phyloP scores from a whole-genome alignment of 2,113 vertebrate genomes.

The Hystrix brachyura region DNA sequence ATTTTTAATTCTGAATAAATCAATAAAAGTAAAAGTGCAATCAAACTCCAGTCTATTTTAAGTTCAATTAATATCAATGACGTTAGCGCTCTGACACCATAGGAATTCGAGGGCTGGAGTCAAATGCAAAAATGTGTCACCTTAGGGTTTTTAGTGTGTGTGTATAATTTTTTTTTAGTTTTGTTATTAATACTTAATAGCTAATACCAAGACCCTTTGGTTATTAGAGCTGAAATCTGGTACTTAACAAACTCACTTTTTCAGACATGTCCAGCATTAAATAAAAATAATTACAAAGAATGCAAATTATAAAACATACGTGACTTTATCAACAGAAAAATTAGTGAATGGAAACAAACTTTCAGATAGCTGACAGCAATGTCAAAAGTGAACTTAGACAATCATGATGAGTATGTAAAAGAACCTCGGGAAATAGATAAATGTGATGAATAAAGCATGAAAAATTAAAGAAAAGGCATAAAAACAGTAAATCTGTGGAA shows the following conservation, averaged over 20 bases:
- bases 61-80: neutral
- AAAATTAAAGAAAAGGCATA: neutral
- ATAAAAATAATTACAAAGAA: neutral
- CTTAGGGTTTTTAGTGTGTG: neutral
- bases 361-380: neutral
- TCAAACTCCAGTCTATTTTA: neutral
- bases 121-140: neutral
- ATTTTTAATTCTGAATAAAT: neutral
- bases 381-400: neutral
- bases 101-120: neutral
- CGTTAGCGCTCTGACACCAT: neutral
- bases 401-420: neutral
- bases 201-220: neutral
- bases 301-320: neutral
- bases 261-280: neutral
- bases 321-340: neutral
- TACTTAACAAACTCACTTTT: neutral
- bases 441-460: neutral
- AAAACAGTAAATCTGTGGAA: neutral
- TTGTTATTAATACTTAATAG: too few species aligned
- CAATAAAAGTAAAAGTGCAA: neutral
- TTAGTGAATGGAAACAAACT: neutral
- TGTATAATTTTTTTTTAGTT: too few species aligned
- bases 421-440: neutral
- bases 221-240: neutral